phyloP scores from a whole-genome alignment of 2,113 vertebrate species.

The Amazona vittata region DNA sequence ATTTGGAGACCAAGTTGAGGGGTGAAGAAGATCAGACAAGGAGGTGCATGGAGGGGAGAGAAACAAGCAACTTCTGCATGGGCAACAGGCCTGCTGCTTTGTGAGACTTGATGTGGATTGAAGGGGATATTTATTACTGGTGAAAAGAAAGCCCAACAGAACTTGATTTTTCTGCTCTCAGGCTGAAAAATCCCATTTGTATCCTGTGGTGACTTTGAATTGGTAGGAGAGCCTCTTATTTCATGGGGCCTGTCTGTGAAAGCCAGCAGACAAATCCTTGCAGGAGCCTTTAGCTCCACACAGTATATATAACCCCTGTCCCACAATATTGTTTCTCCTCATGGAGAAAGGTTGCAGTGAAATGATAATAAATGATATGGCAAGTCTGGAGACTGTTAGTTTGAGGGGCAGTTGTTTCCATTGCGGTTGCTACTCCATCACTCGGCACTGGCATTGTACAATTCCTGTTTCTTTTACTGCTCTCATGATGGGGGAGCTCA shows the following conservation, averaged over 20 bases:
- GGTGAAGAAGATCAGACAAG: neutral
- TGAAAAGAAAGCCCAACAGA: neutral
- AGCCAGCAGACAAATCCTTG: neutral
- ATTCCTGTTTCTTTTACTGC: conserved; percentile 17
- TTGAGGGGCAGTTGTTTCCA: neutral
- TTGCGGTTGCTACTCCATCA: neutral
- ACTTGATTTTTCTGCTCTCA: neutral
- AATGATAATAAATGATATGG: neutral
- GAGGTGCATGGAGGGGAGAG: neutral
- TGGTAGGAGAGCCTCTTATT: neutral
- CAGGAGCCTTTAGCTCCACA: neutral
- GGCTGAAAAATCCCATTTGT: neutral
- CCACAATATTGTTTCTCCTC: neutral
- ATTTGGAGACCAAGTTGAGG: neutral
- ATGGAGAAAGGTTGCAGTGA: neutral
- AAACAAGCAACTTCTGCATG: neutral
- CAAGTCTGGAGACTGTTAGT: neutral
- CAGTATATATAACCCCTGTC: neutral
- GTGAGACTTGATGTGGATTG: neutral
- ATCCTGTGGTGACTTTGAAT: neutral
- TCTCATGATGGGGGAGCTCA: neutral
- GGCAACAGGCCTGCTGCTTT: neutral
- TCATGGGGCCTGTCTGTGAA: neutral
- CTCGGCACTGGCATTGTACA: neutral
- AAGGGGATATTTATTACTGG: neutral